Evolutionary conservation across 2,113 vertebrate species (phyloP).

Genomic region (Eretmochelys imbricata): DNA sequence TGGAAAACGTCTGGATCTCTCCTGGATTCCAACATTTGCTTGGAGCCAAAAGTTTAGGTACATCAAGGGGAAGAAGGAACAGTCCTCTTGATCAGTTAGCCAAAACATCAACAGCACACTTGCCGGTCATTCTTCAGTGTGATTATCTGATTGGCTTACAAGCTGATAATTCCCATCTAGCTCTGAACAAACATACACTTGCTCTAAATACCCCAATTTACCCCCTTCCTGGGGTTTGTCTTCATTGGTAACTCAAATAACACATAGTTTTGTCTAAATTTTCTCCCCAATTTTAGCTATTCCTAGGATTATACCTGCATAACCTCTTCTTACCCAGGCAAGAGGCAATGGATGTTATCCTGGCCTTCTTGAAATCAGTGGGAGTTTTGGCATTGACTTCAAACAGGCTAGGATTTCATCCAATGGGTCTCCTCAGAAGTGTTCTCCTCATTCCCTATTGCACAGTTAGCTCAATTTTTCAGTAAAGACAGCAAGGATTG

Average conservation of each 20-base stretch:
- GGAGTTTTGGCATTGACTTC: not conserved
- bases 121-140: not conserved
- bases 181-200: not conserved
- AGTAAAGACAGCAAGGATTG: not conserved
- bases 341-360: not conserved
- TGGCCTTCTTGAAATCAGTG: fast-evolving
- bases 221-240: slow-evolving; percentile 4
- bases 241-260: slow-evolving; percentile 44
- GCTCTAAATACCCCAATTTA: slow-evolving; percentile 6
- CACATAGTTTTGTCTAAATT: not conserved
- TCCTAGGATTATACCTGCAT: not conserved
- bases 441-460: not conserved
- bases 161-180: slow-evolving; percentile 4
- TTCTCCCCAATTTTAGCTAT: not conserved
- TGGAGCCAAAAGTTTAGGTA: slow-evolving; percentile 47
- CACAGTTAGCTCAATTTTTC: not conserved
- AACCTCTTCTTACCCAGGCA: not conserved
- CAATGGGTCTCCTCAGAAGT: not conserved
- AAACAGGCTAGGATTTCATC: not conserved
- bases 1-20: slow-evolving; percentile 16
- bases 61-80: slow-evolving; percentile 20
- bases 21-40: not conserved
- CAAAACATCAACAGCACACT: slow-evolving; percentile 26
- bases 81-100: not conserved
- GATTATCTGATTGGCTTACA: slow-evolving; percentile 31